Conservation (phyloP, 2,888 invertebrate species). For the Cantharis lateralis region DNA sequence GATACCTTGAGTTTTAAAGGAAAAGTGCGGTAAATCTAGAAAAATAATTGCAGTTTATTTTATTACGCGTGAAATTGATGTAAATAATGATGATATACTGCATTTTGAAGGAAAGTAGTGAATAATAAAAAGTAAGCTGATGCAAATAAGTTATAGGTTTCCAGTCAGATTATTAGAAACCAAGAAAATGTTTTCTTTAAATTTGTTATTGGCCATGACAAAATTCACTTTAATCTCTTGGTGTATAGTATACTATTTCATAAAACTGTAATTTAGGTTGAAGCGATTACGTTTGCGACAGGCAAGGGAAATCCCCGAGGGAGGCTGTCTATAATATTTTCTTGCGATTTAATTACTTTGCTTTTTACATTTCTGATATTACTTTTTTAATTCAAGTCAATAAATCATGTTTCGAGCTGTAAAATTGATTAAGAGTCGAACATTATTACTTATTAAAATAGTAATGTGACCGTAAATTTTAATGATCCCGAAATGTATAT, state of each 20-base stretch:
- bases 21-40: background rate
- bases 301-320: no score
- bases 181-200: background rate
- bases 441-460: background rate
- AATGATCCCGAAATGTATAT: background rate
- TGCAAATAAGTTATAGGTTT: background rate
- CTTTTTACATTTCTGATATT: no score
- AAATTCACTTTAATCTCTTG: no score
- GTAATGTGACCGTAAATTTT: background rate
- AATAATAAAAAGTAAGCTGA: background rate
- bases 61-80: background rate
- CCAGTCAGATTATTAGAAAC: background rate
- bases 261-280: no score
- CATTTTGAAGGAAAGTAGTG: background rate
- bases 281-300: no score
- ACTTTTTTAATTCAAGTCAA: background rate
- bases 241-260: no score
- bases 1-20: background rate
- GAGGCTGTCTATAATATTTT: no score
- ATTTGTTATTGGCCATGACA: no score
- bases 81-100: background rate
- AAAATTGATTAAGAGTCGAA: background rate
- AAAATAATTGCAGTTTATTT: background rate
- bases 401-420: background rate
- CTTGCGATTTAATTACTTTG: no score